Conservation (phyloP, 2,113 vertebrate species). For the Benitochromis conjunctus region DNA sequence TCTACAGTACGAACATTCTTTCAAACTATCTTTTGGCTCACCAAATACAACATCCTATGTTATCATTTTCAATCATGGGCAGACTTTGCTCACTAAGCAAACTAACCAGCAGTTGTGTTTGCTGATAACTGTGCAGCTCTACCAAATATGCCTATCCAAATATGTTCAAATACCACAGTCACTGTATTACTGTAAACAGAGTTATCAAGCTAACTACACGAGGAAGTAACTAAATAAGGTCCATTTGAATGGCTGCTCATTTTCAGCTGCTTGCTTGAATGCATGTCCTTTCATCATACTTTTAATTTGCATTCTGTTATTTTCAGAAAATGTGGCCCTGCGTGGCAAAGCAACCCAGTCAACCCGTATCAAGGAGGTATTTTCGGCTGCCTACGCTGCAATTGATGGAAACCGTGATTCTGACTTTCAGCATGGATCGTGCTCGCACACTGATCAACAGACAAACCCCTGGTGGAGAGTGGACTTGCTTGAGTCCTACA, state of each 20-base stretch:
- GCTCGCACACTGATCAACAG: not conserved
- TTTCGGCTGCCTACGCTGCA: not conserved
- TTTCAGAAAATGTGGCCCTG: slow-evolving; percentile 30
- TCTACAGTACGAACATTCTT: not conserved
- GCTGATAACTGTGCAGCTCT: not conserved
- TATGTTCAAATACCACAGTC: not conserved
- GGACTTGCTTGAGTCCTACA: slow-evolving; percentile 32
- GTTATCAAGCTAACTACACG: not conserved
- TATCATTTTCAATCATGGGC: rapidly evolving
- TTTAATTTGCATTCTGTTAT: not conserved
- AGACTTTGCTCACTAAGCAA: not conserved
- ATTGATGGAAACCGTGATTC: slow-evolving; percentile 27
- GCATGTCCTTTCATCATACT: not conserved
- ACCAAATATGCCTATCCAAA: rapidly evolving
- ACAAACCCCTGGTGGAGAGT: slow-evolving; percentile 32
- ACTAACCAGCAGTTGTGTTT: not conserved
- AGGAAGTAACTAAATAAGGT: not conserved
- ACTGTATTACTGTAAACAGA: not conserved
- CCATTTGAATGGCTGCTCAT: not conserved
- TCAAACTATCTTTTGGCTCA: not conserved
- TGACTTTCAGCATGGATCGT: rapidly evolving
- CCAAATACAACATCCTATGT: not conserved
- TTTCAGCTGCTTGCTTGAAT: rapidly evolving
- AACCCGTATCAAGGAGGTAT: rapidly evolving
- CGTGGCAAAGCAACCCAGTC: slow-evolving; percentile 23